phyloP scores from a whole-genome alignment of 1,140 invertebrate species.

The Gonatopus flavifemur region DNA sequence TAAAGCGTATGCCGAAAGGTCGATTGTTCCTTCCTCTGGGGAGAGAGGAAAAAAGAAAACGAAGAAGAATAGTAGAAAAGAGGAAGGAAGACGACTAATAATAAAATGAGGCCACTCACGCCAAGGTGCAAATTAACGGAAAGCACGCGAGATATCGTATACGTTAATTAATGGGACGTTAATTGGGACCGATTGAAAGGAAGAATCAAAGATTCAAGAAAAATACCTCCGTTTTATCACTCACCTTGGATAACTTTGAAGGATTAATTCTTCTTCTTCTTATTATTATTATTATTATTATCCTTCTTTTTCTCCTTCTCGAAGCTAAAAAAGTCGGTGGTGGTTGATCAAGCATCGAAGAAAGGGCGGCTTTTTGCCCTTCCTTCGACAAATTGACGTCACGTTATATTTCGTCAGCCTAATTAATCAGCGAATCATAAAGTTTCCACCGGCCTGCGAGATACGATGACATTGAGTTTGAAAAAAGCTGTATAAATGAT shows the following conservation, averaged over 20 bases:
- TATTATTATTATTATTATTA: no score
- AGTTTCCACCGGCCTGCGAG: no score
- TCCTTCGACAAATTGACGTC: constrained; percentile 22
- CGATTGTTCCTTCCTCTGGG: constrained; percentile 6
- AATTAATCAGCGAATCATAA: constrained; percentile 47
- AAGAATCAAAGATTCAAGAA: constrained; percentile 4
- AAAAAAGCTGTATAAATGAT: no score
- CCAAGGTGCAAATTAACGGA: constrained; percentile 18
- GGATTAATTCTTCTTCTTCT: no score
- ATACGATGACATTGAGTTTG: no score
- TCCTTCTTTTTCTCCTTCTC: no score
- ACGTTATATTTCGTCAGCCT: constrained; percentile 43
- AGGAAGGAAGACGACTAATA: background rate
- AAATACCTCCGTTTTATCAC: no score
- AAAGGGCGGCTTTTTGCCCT: constrained; percentile 20
- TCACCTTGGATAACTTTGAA: no score
- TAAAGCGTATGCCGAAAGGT: constrained; percentile 3
- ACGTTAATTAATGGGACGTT: constrained; percentile 24
- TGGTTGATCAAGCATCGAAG: no score
- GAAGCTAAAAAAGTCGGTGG: no score
- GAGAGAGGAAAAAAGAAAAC: background rate
- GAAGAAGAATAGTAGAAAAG: background rate
- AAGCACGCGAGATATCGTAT: constrained; percentile 2
- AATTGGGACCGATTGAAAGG: constrained; percentile 13
- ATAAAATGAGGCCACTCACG: background rate